Evolutionary conservation across 2,113 vertebrate species (phyloP).

Genomic region (Copsychus sechellarum): DNA sequence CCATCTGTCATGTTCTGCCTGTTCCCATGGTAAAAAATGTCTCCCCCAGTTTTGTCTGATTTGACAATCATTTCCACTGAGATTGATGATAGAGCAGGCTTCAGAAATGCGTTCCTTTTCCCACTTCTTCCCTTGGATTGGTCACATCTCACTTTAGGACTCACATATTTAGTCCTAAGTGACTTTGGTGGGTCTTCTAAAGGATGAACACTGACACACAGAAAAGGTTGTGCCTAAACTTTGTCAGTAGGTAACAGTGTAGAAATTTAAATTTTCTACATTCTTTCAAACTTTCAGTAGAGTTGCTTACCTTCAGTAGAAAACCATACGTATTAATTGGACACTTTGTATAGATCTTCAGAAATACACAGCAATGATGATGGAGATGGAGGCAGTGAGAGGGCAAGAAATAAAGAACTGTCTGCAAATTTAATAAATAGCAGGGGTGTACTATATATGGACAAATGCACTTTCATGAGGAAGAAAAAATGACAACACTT

Average conservation of each 20-base stretch:
- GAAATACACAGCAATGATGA: background rate
- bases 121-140: background rate
- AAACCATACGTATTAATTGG: background rate
- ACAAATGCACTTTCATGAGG: background rate
- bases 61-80: background rate
- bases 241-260: background rate
- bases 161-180: background rate
- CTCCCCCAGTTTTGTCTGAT: background rate
- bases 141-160: background rate
- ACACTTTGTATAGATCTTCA: background rate
- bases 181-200: background rate
- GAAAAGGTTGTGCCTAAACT: background rate
- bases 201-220: background rate
- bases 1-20: conserved; percentile 30
- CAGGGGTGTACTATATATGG: background rate
- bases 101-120: background rate
- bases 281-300: background rate
- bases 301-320: background rate
- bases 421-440: background rate
- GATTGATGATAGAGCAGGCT: background rate
- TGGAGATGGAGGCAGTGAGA: background rate
- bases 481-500: background rate
- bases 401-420: background rate
- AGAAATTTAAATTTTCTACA: background rate
- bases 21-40: background rate